Evolutionary conservation across 2,113 vertebrate genomes (phyloP), one percentile per base, ranked within the genome.

Genomic region (Eubucco bourcierii): DNA sequence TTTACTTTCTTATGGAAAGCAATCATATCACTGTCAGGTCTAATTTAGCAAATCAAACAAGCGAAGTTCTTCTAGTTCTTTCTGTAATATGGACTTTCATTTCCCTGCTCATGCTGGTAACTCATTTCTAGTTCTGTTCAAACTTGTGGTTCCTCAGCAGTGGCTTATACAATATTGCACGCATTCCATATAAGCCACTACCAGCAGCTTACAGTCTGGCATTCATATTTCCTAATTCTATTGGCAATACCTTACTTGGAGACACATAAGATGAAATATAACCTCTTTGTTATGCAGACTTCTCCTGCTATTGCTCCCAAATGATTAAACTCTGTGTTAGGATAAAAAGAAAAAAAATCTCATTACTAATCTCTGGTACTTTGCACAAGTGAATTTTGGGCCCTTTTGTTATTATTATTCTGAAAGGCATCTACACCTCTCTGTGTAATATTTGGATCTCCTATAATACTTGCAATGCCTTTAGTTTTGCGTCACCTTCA

Each of bases 1-100:
- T 91, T 95, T 95, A 67, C 31, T 91, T 71, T 58, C 82, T 91
- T 86, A 56, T 67, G 53, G 61, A 93, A 88, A 91, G 80, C 58
- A 88, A 83, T 95, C 67, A 37, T 64, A 88, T 80, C 61, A 83
- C 25, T 91, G 73, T 85, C 47, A 78, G 61, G 53, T 76, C 90
- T 90, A 88, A 95, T 94, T 95, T 85, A 93, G 68, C 61, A 93
- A 83, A 85, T n/a, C 47, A 94, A 96, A 90, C 37, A 86, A 83
- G 41, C 3, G 34, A 93, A 83, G 73, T 60, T 88, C n/a, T 85
- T 70, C 47, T 72, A 66, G 34, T 90, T 86, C 27, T 29, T 90
- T 93, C 68, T 70, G 18, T 70, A 70, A 63, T 21, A 70, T 46
- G 8, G 24, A 80, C 52, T 74, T 89, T 52, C 23, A 41, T 37